Base-by-base conservation (phyloP, 2,113 vertebrate species). In the Philantomba maxwellii region DNA sequence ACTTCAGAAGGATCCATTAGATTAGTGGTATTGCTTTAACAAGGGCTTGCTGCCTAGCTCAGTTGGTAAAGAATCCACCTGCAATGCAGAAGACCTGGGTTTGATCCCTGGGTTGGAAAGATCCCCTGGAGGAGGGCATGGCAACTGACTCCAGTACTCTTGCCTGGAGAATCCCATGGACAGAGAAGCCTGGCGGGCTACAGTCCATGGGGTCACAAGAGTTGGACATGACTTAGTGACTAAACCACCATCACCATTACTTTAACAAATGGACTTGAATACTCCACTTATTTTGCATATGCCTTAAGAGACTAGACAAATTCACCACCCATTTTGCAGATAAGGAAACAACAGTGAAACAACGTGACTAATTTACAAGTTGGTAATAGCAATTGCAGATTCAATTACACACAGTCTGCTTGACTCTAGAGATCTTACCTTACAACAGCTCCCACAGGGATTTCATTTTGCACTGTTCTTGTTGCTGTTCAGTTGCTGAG, bases 151-250 rank as follows among this genome's bases (percentile, higher is more conserved):
- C 1, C 19, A 70, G n/a, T 23, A 12, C 3, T 39, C n/a, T 70
- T 70, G n/a, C n/a, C n/a, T 39, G 19, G n/a, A 70, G 66, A 39
- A 23, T 23, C n/a, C 66, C 21, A 6, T 70, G n/a, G n/a, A 23
- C n/a, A 39, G 9, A 39, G 5, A 5, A 70, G 19, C 10, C 66
- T 70, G n/a, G n/a, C 0, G 1, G n/a, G n/a, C 66, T 70, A 12
- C 19, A 39, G n/a, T 70, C 66, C 66, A 2, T 1, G 66, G n/a
- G 66, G 66, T 23, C 10, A 10, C n/a, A 39, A 70, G 66, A 70
- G n/a, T 36, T 6, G 66, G 66, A 39, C 66, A 70, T 0, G 19
- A 39, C n/a, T 36, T 5, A 12, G 17, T 70, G 66, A 39, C 66
- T 36, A 70, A 39, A 23, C 10, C 19, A 12, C 66, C 5, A 70